Evolutionary conservation across 2,797 vertebrate genomes (phyloP).

Genomic region (Synanceia verrucosa): DNA sequence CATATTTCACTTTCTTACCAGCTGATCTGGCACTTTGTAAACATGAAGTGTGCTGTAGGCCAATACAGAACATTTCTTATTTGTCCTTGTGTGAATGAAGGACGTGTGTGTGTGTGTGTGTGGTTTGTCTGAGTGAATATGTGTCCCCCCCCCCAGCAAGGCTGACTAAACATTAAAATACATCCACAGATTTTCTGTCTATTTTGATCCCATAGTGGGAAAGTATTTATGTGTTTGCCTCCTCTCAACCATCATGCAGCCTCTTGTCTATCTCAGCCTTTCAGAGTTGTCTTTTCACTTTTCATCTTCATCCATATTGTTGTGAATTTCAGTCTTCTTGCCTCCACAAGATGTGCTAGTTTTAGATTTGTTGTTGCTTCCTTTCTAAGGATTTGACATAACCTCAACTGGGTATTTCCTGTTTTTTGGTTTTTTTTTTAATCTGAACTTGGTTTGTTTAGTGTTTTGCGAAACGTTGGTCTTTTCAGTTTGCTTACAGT

Average conservation of each 20-base stretch:
- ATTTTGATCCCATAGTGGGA: neutral
- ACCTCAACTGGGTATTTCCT: conserved; percentile 31
- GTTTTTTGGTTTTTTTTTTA: conserved; percentile 42
- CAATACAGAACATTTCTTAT: neutral
- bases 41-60: neutral
- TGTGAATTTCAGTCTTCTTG: neutral
- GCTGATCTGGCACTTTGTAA: conserved; percentile 18
- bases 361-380: conserved; percentile 23
- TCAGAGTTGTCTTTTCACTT: neutral
- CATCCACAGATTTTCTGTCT: neutral
- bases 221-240: conserved; percentile 5
- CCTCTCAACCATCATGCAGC: neutral
- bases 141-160: neutral
- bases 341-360: neutral
- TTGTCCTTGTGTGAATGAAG: conserved; percentile 13
- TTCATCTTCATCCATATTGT: neutral
- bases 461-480: conserved; percentile 16
- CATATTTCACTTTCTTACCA: conserved; percentile 5
- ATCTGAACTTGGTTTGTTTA: conserved; percentile 10
- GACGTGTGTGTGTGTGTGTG: neutral
- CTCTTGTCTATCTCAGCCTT: neutral
- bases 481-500: neutral
- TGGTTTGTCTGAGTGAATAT: conserved; percentile 2
- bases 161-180: conserved; percentile 17
- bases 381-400: conserved; percentile 26